phyloP scores from a whole-genome alignment of 2,888 invertebrate genomes.

The Rhorus exstirpatorius region DNA sequence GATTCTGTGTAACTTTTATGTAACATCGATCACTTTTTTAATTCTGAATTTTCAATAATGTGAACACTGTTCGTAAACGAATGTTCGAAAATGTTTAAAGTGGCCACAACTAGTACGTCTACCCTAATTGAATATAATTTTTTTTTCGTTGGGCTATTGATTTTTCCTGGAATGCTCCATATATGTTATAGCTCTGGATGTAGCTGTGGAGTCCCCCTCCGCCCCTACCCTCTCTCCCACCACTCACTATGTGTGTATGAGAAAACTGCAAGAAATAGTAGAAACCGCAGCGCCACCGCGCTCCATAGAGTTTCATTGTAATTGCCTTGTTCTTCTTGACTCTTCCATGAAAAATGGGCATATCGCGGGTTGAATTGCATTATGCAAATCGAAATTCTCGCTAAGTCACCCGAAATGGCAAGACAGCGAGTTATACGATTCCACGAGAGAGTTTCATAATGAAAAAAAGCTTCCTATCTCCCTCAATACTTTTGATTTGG shows the following conservation, averaged over 20 bases:
- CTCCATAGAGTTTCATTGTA: constrained; percentile 85
- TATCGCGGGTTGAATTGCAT: constrained; percentile 82
- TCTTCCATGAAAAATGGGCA: constrained; percentile 82
- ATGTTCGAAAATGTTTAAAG: no score
- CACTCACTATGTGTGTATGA: constrained; percentile 58
- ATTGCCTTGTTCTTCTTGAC: constrained; percentile 85
- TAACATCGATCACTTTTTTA: no score
- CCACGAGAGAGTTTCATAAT: constrained; percentile 20
- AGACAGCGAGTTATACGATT: constrained; percentile 41
- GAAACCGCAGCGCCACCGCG: constrained; percentile 79
- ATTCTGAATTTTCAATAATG: no score
- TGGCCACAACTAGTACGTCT: no score
- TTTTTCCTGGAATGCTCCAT: background rate
- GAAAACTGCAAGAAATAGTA: constrained; percentile 74
- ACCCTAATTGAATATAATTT: background rate
- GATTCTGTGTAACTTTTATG: no score
- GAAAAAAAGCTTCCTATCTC: constrained; percentile 29
- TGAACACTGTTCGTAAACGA: no score
- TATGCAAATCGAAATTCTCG: constrained; percentile 85
- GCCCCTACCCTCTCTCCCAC: no score
- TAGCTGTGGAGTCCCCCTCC: no score
- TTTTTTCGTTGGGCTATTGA: background rate
- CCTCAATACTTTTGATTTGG: constrained; percentile 1
- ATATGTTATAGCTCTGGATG: background rate
- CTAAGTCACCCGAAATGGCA: constrained; percentile 78